phyloP scores from a whole-genome alignment of 1,140 invertebrate species.

The Heliconius congener region DNA sequence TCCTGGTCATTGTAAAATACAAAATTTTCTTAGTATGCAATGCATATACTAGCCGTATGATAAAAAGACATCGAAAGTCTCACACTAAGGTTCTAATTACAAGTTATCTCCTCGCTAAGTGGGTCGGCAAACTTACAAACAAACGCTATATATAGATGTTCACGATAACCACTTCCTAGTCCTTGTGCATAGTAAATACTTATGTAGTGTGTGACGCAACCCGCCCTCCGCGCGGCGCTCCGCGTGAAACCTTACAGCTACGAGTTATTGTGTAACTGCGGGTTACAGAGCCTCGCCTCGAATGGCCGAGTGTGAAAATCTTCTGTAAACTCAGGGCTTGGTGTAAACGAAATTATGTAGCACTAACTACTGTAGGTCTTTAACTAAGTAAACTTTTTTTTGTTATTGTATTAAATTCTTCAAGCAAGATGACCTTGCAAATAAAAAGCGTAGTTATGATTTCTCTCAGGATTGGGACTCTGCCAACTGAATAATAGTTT shows the following conservation, averaged over 20 bases:
- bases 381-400: too few relatives aligned
- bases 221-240: conserved; percentile 26
- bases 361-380: too few relatives aligned
- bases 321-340: not conserved
- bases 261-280: conserved; percentile 22
- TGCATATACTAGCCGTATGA: not conserved
- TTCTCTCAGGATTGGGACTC: conserved; percentile 13
- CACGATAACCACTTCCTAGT: conserved; percentile 29
- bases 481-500: conserved; percentile 10
- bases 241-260: conserved; percentile 27
- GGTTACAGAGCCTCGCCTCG: not conserved
- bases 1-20: not conserved
- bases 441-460: conserved; percentile 5
- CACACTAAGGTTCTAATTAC: conserved; percentile 21
- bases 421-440: not conserved
- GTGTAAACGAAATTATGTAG: not conserved
- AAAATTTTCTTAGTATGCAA: not conserved
- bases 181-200: conserved; percentile 39
- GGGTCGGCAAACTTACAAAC: conserved; percentile 21
- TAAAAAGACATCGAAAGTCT: conserved; percentile 1
- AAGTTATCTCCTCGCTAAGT: conserved; percentile 21
- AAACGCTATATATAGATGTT: conserved; percentile 19
- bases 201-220: conserved; percentile 32
- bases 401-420: not conserved
- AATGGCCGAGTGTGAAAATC: conserved; percentile 22